Conservation (phyloP, 92 coral and sea anemone species). For the Palythoa caribaeorum region DNA sequence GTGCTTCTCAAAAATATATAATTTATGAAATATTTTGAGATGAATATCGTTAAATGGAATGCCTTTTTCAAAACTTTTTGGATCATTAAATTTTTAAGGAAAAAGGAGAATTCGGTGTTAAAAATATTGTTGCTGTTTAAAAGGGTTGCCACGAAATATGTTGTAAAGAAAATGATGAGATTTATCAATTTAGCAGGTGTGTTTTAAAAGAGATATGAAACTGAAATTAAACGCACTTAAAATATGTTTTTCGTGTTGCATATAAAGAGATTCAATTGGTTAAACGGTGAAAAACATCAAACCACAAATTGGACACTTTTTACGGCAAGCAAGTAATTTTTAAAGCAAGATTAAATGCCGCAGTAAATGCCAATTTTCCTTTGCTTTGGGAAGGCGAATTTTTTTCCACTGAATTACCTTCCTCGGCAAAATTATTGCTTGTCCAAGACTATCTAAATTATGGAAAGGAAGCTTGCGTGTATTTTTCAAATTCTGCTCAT, state of each 20-base stretch:
- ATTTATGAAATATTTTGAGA: not conserved
- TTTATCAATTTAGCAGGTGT: not conserved
- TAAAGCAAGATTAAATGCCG: not conserved
- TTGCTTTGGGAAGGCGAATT: too few relatives aligned
- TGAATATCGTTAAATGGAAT: not conserved
- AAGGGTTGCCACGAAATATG: too few relatives aligned
- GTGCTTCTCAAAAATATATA: not conserved
- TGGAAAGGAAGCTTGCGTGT: not conserved
- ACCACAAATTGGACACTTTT: slow-evolving; percentile 7
- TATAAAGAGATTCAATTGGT: not conserved
- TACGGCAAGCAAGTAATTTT: not conserved
- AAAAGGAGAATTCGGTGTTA: not conserved
- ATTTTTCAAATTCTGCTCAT: not conserved
- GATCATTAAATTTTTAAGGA: not conserved
- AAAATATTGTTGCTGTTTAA: not conserved
- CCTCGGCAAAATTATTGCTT: not conserved
- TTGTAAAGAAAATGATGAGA: not conserved
- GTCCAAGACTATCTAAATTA: not conserved
- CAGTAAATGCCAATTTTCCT: not conserved
- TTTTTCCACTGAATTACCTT: not conserved
- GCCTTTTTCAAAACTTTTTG: not conserved
- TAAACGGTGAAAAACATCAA: not conserved
- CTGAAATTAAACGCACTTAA: not conserved
- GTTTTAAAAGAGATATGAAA: not conserved
- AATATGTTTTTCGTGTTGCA: not conserved